A percentile compares a stretch with the other conserved stretches of the same genome.
Evolutionary conservation across 2,797 vertebrate genomes (phyloP).

Genomic region (Chelon labrosus): DNA sequence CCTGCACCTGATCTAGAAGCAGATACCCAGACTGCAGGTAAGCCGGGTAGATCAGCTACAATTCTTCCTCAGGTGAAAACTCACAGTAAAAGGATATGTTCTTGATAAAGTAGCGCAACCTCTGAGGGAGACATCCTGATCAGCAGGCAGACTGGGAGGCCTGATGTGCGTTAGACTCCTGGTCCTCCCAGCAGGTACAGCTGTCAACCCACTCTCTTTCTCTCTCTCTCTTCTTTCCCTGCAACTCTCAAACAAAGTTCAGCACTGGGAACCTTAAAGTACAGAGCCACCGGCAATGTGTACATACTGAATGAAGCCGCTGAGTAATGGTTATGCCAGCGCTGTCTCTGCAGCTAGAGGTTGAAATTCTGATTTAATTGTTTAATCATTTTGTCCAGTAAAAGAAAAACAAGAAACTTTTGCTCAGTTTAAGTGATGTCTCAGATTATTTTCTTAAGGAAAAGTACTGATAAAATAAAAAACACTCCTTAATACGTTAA

Average conservation of each 20-base stretch:
- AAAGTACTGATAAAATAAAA: not conserved
- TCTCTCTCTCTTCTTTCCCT: constrained; percentile 22
- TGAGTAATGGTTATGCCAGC: not conserved
- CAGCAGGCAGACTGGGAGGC: constrained; percentile 19
- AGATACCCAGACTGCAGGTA: constrained; percentile 54
- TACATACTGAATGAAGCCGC: not conserved
- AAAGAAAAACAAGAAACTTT: not conserved
- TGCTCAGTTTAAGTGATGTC: not conserved
- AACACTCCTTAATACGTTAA: not conserved
- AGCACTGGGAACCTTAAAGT: constrained; percentile 16
- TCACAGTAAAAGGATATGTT: not conserved
- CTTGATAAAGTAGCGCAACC: not conserved
- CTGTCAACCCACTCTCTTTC: not conserved
- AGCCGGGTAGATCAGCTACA: constrained; percentile 9
- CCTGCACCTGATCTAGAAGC: not conserved
- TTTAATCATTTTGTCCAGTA: not conserved
- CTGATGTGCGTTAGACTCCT: constrained; percentile 30
- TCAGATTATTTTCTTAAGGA: not conserved
- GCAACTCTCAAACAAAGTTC: constrained; percentile 52
- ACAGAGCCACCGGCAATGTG: constrained; percentile 15
- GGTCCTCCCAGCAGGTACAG: constrained; percentile 37
- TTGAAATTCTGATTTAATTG: constrained; percentile 4
- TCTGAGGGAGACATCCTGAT: constrained; percentile 17
- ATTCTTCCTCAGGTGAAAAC: constrained; percentile 1
- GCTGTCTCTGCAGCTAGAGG: not conserved